These are phyloP conservation scores for Cassiopea xamachana DNA, from an alignment of 30 jellyfish, hydroid and myxozoan genomes.

Conservation along the genomic window DNA sequence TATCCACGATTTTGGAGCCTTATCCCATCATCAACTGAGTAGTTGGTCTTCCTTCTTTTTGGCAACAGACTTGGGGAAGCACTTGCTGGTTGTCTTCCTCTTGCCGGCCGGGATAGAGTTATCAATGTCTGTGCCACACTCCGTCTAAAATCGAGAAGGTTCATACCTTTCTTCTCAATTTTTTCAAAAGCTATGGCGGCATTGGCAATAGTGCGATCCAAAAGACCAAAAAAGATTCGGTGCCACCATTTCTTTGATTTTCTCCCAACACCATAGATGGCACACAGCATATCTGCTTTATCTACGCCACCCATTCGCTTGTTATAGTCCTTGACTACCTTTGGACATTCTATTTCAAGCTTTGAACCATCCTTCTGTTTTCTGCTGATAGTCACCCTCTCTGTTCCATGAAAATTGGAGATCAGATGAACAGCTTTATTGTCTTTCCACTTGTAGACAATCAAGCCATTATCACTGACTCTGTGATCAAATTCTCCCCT, in stretches of 20 bases:
- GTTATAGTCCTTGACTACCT: constrained; percentile 73
- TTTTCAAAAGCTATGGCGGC: constrained; percentile 69
- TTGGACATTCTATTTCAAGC: constrained; percentile 37
- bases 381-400: background rate
- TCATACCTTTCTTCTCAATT: background rate
- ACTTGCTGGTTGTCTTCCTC: background rate
- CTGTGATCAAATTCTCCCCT: constrained; percentile 71
- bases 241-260: constrained; percentile 87
- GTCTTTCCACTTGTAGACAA: constrained; percentile 71
- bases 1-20: no score
- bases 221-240: constrained; percentile 68
- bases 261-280: constrained; percentile 74
- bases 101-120: background rate
- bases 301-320: constrained; percentile 82
- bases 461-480: constrained; percentile 32
- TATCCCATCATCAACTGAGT: no score
- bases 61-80: background rate
- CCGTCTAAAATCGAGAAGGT: background rate
- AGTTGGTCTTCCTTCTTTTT: background rate
- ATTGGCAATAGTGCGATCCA: constrained; percentile 75
- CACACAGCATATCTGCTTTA: constrained; percentile 83
- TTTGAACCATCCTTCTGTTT: constrained; percentile 68
- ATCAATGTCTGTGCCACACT: background rate
- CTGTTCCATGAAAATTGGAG: constrained; percentile 73
- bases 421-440: constrained; percentile 63